Evolutionary conservation across 2,113 vertebrate genomes (phyloP).

Genomic region (Xenopus borealis): DNA sequence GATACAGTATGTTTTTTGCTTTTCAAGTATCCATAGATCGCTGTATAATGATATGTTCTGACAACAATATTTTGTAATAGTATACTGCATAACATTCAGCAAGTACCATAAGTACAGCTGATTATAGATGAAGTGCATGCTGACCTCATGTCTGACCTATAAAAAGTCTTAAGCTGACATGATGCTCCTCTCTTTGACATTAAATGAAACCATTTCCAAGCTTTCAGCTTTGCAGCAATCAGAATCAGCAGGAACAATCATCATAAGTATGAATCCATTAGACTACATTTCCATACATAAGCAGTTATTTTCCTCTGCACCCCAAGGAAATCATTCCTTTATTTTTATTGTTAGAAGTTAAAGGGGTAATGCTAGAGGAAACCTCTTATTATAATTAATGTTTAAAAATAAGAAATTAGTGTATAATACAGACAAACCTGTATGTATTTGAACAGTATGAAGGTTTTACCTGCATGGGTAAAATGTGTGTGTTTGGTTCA

Average conservation of each 20-base stretch:
- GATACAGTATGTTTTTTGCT: too few species aligned
- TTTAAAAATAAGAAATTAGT: too few species aligned
- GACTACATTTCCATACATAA: slow-evolving; percentile 33
- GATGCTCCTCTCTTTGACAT: slow-evolving; percentile 22
- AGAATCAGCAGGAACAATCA: slow-evolving; percentile 41
- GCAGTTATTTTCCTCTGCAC: slow-evolving; percentile 7
- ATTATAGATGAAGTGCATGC: slow-evolving; percentile 10
- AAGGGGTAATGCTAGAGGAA: neutral
- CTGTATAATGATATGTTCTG: neutral
- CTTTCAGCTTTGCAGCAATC: slow-evolving; percentile 31
- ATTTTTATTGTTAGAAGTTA: slow-evolving; percentile 31
- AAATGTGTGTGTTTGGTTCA: too few species aligned
- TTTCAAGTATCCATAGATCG: neutral
- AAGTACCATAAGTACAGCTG: neutral
- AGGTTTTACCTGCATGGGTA: too few species aligned
- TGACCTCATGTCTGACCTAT: slow-evolving; percentile 19
- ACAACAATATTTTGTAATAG: neutral
- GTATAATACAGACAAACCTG: too few species aligned
- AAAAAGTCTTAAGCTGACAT: slow-evolving; percentile 18
- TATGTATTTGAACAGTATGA: too few species aligned
- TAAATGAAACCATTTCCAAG: slow-evolving; percentile 37
- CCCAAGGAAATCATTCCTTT: slow-evolving; percentile 27
- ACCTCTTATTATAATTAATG: slow-evolving; percentile 1
- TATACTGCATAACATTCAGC: neutral
- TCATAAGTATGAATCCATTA: slow-evolving; percentile 40